These are phyloP conservation scores for Enteromius viviparus DNA, from an alignment of 2,797 vertebrate genomes.

Conservation along the genomic window DNA sequence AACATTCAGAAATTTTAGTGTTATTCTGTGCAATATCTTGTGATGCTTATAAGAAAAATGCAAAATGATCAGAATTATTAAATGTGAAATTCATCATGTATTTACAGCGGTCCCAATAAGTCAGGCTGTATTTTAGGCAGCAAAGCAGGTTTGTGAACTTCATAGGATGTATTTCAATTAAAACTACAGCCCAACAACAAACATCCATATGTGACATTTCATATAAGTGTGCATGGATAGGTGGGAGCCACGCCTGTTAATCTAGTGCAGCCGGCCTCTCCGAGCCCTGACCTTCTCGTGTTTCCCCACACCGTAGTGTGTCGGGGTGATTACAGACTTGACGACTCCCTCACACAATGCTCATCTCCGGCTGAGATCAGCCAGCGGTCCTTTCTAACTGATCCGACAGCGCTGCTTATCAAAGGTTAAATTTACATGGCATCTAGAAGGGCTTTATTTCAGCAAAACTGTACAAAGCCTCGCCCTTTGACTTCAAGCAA, in stretches of 20 bases:
- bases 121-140: background rate
- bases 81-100: background rate
- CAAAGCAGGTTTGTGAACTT: background rate
- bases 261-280: conserved; percentile 56
- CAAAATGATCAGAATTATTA: background rate
- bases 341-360: conserved; percentile 64
- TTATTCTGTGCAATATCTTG: background rate
- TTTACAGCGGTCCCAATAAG: background rate
- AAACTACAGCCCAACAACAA: conserved; percentile 23
- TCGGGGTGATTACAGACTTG: conserved; percentile 63
- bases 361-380: conserved; percentile 64
- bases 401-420: conserved; percentile 55
- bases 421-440: conserved; percentile 62
- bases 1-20: background rate
- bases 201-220: conserved; percentile 51
- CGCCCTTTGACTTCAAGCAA: background rate
- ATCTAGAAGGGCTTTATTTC: conserved; percentile 15
- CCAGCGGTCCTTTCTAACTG: conserved; percentile 46
- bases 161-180: background rate
- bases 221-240: conserved; percentile 40
- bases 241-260: conserved; percentile 61
- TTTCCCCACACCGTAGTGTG: conserved; percentile 62
- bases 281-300: conserved; percentile 70
- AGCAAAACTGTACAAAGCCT: conserved; percentile 5
- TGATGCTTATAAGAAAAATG: background rate